Evolutionary conservation across 2,113 vertebrate genomes (phyloP).

Genomic region (Physeter macrocephalus): DNA sequence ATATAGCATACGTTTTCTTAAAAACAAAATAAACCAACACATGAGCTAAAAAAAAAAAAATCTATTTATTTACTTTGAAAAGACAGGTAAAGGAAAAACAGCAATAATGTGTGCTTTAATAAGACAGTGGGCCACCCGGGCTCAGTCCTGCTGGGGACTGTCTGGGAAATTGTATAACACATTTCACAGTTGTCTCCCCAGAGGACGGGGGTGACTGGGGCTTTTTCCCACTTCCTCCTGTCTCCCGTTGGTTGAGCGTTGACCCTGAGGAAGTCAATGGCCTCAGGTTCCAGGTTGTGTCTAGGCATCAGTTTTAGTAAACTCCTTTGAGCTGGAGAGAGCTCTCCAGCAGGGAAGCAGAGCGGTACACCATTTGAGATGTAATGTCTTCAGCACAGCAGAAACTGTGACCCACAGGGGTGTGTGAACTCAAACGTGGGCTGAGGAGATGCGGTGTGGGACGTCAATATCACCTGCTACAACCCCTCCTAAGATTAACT

Average conservation of each 20-base stretch:
- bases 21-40: neutral
- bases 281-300: neutral
- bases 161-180: neutral
- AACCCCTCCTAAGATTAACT: neutral
- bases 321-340: neutral
- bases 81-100: neutral
- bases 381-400: neutral
- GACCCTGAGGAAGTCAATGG: neutral
- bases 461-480: rapidly evolving
- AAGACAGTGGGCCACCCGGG: neutral
- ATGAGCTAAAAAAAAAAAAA: neutral
- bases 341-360: neutral
- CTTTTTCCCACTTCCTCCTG: neutral
- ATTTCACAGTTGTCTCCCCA: neutral
- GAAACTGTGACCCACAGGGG: neutral
- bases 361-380: no score
- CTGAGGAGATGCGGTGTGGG: neutral
- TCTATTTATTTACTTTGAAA: neutral
- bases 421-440: neutral
- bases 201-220: neutral
- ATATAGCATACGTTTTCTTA: neutral
- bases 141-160: neutral
- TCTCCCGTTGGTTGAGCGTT: neutral
- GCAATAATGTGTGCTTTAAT: neutral
- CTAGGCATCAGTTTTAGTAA: neutral